Conservation (phyloP, 2,113 vertebrate genomes). For the Colius striatus region DNA sequence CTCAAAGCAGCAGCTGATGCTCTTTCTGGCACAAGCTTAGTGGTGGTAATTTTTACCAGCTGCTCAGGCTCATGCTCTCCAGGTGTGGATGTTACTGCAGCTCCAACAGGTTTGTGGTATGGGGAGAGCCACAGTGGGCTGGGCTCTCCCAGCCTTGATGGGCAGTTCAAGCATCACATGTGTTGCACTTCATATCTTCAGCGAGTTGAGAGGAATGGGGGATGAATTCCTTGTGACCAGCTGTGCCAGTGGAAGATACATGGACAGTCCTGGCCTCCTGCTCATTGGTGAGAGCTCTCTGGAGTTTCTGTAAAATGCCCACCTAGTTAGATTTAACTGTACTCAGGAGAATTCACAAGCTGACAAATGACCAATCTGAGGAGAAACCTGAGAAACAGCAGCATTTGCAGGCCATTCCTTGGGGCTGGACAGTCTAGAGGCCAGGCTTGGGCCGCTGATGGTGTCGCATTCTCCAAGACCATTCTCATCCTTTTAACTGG, state of each 20-base stretch:
- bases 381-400: not conserved
- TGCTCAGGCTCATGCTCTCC: not conserved
- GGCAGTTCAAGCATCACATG: fast-evolving
- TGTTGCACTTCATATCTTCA: not conserved
- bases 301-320: not conserved
- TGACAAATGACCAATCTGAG: not conserved
- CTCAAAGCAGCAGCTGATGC: not conserved
- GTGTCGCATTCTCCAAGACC: not conserved
- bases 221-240: not conserved
- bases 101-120: not conserved
- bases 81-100: not conserved
- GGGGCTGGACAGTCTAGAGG: not conserved
- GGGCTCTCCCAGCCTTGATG: not conserved
- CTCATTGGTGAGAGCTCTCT: not conserved
- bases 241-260: not conserved
- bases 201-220: not conserved
- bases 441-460: not conserved
- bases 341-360: not conserved
- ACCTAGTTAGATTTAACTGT: not conserved
- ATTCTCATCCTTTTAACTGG: not conserved
- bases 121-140: fast-evolving
- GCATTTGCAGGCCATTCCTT: not conserved
- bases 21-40: not conserved
- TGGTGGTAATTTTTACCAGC: not conserved
- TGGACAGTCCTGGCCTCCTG: not conserved